A percentile compares a stretch with the other conserved stretches of the same genome.
phyloP scores from a whole-genome alignment of 1,140 invertebrate species.

The Harpegnathos saltator region DNA sequence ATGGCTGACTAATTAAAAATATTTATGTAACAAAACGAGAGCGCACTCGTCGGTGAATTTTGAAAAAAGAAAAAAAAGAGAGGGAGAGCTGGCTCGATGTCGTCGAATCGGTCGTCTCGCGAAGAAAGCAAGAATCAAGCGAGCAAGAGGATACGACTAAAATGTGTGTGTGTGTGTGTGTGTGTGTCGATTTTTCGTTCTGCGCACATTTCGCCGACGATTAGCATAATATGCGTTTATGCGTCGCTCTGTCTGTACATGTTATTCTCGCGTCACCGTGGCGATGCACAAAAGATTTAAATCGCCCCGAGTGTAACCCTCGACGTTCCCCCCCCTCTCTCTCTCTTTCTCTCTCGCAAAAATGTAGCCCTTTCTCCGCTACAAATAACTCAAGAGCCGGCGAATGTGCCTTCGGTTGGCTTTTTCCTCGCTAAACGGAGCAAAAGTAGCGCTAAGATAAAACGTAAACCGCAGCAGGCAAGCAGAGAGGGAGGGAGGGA shows the following conservation, averaged over 20 bases:
- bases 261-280: neutral
- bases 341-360: conserved; percentile 22
- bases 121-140: too few relatives aligned
- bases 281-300: conserved; percentile 1
- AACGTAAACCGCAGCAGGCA: conserved; percentile 18
- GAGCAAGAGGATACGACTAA: too few relatives aligned
- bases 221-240: too few relatives aligned
- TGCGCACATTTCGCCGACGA: neutral
- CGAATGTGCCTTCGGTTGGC: conserved; percentile 42
- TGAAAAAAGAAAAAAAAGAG: too few relatives aligned
- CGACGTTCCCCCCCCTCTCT: neutral
- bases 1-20: conserved; percentile 10
- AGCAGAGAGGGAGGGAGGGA: neutral
- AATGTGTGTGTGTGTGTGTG: neutral
- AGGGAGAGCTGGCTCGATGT: too few relatives aligned
- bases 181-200: neutral
- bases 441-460: conserved; percentile 37
- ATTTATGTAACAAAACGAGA: neutral
- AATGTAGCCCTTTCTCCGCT: conserved; percentile 28
- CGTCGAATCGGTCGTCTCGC: too few relatives aligned
- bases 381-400: conserved; percentile 44
- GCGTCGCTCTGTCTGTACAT: too few relatives aligned
- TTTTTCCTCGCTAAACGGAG: conserved; percentile 56
- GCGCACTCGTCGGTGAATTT: too few relatives aligned
- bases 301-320: conserved; percentile 18